Percentiles rank a stretch among this genome's conserved stretches.
Evolutionary conservation across 2,888 invertebrate species (phyloP).

Genomic region (Pammene aurita): DNA sequence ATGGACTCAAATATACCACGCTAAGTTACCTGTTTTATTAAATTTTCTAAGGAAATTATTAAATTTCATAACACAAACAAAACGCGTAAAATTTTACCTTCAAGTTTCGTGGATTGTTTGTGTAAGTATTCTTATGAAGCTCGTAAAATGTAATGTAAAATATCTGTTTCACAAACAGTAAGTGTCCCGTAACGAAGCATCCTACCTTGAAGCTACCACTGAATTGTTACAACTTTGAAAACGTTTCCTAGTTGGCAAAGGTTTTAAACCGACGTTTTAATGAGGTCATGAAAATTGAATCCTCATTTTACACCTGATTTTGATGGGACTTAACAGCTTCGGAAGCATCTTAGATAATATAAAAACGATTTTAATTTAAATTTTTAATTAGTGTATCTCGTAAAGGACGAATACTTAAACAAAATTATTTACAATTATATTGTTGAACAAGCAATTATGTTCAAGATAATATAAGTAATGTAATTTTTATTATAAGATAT

Average conservation of each 20-base stretch:
- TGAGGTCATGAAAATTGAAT: neutral
- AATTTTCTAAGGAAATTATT: neutral
- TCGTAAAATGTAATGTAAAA: slow-evolving; percentile 16
- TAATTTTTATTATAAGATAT: no score
- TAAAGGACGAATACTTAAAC: no score
- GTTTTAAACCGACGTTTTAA: slow-evolving; percentile 17
- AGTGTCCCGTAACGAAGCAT: slow-evolving; percentile 18
- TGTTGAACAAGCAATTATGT: no score
- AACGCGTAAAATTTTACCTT: neutral
- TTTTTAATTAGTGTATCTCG: no score
- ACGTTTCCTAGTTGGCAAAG: slow-evolving; percentile 23
- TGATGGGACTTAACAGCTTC: no score
- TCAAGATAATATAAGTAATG: no score
- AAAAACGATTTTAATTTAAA: no score
- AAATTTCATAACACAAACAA: neutral
- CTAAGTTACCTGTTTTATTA: no score
- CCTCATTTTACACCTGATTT: no score
- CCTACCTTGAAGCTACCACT: slow-evolving; percentile 7
- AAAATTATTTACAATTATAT: no score
- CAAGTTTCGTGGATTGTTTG: neutral
- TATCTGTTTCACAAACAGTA: slow-evolving; percentile 27
- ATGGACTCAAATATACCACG: no score
- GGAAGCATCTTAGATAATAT: no score
- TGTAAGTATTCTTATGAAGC: slow-evolving; percentile 1
- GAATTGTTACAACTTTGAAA: neutral